Conservation (phyloP, 2,888 invertebrate species). For the Drosophila ezoana region DNA sequence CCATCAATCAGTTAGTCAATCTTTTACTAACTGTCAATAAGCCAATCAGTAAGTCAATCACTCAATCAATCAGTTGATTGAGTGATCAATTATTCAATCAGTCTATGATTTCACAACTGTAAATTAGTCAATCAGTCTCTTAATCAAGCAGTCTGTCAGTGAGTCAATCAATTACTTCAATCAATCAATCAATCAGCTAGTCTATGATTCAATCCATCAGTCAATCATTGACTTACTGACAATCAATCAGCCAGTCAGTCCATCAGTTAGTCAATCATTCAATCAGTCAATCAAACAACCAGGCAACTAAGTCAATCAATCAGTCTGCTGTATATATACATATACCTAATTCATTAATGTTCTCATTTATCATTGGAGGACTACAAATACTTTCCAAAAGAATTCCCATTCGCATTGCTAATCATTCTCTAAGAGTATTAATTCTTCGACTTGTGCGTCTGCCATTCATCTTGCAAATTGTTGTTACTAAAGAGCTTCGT, state of each 20-base stretch:
- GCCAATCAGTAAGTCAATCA: background rate
- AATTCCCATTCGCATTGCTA: too few relatives aligned
- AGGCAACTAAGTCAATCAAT: background rate
- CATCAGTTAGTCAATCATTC: too few relatives aligned
- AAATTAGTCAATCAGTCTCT: background rate
- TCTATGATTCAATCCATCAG: background rate
- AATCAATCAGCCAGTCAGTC: too few relatives aligned
- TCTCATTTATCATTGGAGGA: too few relatives aligned
- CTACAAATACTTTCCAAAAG: too few relatives aligned
- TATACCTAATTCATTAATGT: background rate
- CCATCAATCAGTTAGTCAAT: too few relatives aligned
- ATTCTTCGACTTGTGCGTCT: background rate
- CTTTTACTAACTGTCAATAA: too few relatives aligned
- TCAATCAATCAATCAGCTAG: background rate
- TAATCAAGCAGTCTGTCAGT: background rate
- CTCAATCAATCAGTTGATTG: background rate
- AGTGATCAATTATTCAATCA: background rate
- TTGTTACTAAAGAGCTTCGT: constrained; percentile 29
- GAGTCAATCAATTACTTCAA: background rate
- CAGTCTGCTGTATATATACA: too few relatives aligned
- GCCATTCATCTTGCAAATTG: constrained; percentile 22
- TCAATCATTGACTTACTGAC: background rate
- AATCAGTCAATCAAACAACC: too few relatives aligned
- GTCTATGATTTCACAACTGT: too few relatives aligned
- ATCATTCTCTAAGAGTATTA: constrained; percentile 20